phyloP scores from a whole-genome alignment of 2,797 vertebrate genomes.

The Rhabdomys pumilio region DNA sequence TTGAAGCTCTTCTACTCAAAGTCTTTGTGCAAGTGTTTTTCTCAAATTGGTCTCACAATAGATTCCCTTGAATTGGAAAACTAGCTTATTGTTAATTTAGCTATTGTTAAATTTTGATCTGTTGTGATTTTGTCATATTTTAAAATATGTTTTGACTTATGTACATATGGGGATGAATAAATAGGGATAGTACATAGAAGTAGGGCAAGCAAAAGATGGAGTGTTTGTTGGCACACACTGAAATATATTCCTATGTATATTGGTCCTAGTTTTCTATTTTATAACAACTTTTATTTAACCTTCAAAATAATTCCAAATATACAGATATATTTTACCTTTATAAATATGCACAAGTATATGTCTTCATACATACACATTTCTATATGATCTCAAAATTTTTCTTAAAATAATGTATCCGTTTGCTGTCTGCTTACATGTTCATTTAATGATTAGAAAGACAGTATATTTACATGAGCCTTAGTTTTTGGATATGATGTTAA shows the following conservation, averaged over 20 bases:
- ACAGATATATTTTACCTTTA: background rate
- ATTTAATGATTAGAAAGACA: background rate
- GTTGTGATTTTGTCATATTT: background rate
- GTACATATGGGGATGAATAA: background rate
- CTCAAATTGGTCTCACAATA: background rate
- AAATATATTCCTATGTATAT: slow-evolving; percentile 7
- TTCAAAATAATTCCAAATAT: slow-evolving; percentile 41
- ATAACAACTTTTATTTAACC: background rate
- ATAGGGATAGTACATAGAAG: background rate
- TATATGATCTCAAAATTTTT: background rate
- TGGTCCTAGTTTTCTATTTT: background rate
- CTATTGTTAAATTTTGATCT: background rate
- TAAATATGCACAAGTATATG: background rate
- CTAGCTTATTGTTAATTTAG: background rate
- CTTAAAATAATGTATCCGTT: slow-evolving; percentile 13
- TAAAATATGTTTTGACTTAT: background rate
- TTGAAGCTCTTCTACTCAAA: background rate
- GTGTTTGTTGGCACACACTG: background rate
- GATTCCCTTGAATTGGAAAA: background rate
- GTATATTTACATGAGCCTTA: background rate
- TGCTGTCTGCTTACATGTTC: background rate
- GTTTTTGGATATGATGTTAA: slow-evolving; percentile 17
- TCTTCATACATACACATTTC: background rate
- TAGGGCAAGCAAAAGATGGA: background rate
- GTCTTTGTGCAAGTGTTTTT: background rate